A percentile compares a stretch with the other conserved stretches of the same genome.
Conservation (phyloP, 1,140 invertebrate genomes). For the Ceratoteleas bidentatus region DNA sequence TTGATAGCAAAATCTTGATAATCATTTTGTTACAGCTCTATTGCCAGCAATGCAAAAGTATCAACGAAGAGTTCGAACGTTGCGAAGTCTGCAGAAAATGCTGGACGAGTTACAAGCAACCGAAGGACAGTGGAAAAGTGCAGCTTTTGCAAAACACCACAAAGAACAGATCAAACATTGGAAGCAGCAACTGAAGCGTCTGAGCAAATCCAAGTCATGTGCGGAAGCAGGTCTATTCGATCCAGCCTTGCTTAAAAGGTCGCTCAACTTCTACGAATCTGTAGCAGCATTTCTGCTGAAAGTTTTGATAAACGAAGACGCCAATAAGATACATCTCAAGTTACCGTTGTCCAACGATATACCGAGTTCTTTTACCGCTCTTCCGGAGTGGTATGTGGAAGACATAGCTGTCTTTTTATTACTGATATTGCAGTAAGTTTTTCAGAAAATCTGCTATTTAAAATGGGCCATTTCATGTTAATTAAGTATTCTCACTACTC, state of each 20-base stretch:
- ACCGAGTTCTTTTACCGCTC: slow-evolving; percentile 90
- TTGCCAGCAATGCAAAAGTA: slow-evolving; percentile 94
- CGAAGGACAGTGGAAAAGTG: slow-evolving; percentile 91
- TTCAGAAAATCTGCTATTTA: not conserved
- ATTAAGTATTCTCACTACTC: too few species aligned
- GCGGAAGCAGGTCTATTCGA: slow-evolving; percentile 94
- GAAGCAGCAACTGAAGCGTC: slow-evolving; percentile 89
- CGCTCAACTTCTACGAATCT: slow-evolving; percentile 92
- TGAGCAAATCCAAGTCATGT: slow-evolving; percentile 91
- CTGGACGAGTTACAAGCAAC: slow-evolving; percentile 92
- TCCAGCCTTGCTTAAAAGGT: slow-evolving; percentile 88
- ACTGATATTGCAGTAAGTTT: slow-evolving; percentile 95
- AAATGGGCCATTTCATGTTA: too few species aligned
- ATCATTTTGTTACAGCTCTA: slow-evolving; percentile 84
- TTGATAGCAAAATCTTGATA: too few species aligned
- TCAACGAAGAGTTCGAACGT: slow-evolving; percentile 89
- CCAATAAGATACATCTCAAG: slow-evolving; percentile 77
- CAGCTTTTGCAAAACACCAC: slow-evolving; percentile 89
- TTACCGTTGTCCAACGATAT: slow-evolving; percentile 84
- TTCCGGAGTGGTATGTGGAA: slow-evolving; percentile 98
- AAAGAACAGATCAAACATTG: slow-evolving; percentile 92
- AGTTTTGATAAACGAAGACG: slow-evolving; percentile 82
- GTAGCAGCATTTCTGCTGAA: slow-evolving; percentile 90
- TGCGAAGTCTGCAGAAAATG: slow-evolving; percentile 94
- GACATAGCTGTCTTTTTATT: slow-evolving; percentile 97